Percentiles rank a stretch among this genome's conserved stretches.
Conservation (phyloP, 2,797 vertebrate species). For the Trachurus trachurus region DNA sequence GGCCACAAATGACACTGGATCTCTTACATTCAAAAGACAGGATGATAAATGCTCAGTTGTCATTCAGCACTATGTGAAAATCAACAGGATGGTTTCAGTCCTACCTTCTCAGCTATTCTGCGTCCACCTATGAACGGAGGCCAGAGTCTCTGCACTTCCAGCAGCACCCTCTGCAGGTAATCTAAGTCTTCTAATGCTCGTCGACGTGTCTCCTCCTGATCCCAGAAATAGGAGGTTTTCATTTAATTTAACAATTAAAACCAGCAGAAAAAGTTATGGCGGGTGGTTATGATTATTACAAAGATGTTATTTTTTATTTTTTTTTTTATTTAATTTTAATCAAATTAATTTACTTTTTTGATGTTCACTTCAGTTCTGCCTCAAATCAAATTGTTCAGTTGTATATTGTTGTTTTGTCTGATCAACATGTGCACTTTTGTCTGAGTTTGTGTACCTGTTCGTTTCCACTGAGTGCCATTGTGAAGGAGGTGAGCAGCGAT, state of each 20-base stretch:
- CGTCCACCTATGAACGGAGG: constrained; percentile 80
- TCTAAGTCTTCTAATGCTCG: constrained; percentile 52
- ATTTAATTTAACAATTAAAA: neutral
- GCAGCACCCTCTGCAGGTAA: constrained; percentile 67
- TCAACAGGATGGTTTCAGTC: neutral
- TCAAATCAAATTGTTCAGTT: neutral
- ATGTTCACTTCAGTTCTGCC: neutral
- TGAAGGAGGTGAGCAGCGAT: constrained; percentile 83
- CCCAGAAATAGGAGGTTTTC: neutral
- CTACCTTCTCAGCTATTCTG: constrained; percentile 75
- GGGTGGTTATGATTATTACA: neutral
- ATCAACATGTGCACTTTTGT: too few relatives aligned
- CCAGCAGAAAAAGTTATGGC: too few relatives aligned
- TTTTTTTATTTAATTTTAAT: too few relatives aligned
- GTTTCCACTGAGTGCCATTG: constrained; percentile 71
- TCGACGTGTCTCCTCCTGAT: constrained; percentile 45
- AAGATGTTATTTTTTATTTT: neutral
- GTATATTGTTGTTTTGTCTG: neutral
- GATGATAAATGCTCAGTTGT: neutral
- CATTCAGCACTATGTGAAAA: neutral
- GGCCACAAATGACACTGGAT: neutral
- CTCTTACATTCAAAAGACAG: neutral
- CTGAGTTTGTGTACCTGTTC: constrained; percentile 58
- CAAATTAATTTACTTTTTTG: too few relatives aligned
- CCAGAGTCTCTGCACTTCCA: constrained; percentile 82